These are phyloP conservation scores for Poliocrania exsul DNA, from an alignment of 2,797 vertebrate species.

Conservation along the genomic window DNA sequence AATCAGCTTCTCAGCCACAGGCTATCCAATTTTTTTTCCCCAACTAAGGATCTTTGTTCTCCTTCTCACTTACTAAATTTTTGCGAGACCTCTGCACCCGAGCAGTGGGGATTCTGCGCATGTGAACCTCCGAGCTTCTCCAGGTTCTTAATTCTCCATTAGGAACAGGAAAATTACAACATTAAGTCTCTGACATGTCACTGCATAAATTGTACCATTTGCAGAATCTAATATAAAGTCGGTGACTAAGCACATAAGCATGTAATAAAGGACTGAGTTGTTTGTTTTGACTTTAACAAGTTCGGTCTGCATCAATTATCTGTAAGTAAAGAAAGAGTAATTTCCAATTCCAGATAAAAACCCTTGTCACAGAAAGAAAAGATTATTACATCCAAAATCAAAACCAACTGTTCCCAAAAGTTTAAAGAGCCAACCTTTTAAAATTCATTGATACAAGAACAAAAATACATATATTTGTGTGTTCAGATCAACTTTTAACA, in stretches of 20 bases:
- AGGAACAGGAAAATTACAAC: constrained; percentile 80
- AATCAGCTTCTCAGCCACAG: constrained; percentile 85
- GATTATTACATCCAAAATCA: constrained; percentile 68
- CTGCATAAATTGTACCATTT: constrained; percentile 83
- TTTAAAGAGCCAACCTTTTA: constrained; percentile 62
- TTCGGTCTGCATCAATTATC: constrained; percentile 83
- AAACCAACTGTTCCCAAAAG: constrained; percentile 65
- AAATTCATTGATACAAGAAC: constrained; percentile 33
- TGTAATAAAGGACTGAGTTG: constrained; percentile 82
- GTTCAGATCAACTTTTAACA: constrained; percentile 22
- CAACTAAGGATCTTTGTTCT: constrained; percentile 87
- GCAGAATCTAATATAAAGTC: constrained; percentile 79
- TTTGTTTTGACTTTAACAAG: constrained; percentile 87
- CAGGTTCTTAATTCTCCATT: constrained; percentile 81
- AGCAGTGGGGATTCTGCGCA: constrained; percentile 77
- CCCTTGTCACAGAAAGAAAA: constrained; percentile 63
- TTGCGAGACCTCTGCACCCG: constrained; percentile 83
- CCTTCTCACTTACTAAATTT: constrained; percentile 87
- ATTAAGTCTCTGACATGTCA: constrained; percentile 79
- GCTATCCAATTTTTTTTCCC: constrained; percentile 79
- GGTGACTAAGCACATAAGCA: constrained; percentile 74
- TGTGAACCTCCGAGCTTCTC: constrained; percentile 76
- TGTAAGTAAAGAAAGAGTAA: constrained; percentile 75
- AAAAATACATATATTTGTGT: constrained; percentile 40
- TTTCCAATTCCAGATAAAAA: constrained; percentile 74